Percentiles rank a stretch among this genome's conserved stretches.
These are phyloP conservation scores for Dynastes tityus DNA, from an alignment of 2,888 invertebrate genomes.

Conservation along the genomic window DNA sequence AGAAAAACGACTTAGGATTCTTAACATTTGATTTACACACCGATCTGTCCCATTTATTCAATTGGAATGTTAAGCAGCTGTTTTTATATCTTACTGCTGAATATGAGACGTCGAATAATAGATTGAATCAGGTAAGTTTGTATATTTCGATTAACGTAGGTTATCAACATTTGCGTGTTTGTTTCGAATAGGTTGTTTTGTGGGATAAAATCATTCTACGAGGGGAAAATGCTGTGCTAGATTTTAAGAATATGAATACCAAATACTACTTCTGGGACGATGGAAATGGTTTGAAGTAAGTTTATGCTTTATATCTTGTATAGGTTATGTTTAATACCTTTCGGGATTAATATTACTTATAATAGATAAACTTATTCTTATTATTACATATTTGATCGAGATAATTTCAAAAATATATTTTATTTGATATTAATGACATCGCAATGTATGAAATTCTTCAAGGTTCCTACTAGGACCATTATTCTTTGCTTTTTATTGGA, in stretches of 20 bases:
- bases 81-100: conserved; percentile 98
- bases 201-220: conserved; percentile 99
- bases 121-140: conserved; percentile 81
- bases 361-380: no score
- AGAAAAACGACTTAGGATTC: conserved; percentile 96
- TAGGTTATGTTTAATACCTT: not conserved
- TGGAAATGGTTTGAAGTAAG: conserved; percentile 94
- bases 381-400: no score
- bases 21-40: conserved; percentile 95
- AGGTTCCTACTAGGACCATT: no score
- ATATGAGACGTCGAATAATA: conserved; percentile 91
- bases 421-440: no score
- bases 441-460: no score
- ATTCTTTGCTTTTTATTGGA: no score
- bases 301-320: conserved; percentile 52
- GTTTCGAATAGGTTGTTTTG: conserved; percentile 81
- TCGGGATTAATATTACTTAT: no score
- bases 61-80: conserved; percentile 99
- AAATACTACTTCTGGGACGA: conserved; percentile 99
- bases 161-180: not conserved
- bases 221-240: conserved; percentile 93
- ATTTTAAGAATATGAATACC: conserved; percentile 95
- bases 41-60: conserved; percentile 92
- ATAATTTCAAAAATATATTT: no score
- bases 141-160: not conserved